Conservation (phyloP, 1,140 invertebrate genomes). For the Platyscapa corneri region DNA sequence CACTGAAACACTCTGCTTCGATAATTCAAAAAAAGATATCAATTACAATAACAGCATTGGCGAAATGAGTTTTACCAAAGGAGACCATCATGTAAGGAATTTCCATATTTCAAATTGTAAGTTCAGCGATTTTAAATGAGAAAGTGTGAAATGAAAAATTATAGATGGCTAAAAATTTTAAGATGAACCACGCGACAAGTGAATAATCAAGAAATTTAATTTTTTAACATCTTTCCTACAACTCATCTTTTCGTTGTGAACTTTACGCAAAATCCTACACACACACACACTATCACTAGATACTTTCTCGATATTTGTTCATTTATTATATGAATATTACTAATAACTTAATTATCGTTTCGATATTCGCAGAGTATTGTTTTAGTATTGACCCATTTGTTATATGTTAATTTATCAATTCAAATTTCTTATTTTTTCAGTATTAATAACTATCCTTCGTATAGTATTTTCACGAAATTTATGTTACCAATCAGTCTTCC, state of each 20-base stretch:
- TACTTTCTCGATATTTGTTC: background rate
- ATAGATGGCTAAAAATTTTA: no score
- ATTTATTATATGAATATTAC: background rate
- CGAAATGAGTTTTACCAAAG: background rate
- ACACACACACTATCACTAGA: no score
- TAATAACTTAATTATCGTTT: slow-evolving; percentile 12
- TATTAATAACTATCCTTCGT: background rate
- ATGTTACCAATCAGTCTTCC: background rate
- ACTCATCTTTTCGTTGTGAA: no score
- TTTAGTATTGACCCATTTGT: background rate
- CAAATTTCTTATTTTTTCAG: background rate
- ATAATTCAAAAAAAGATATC: background rate
- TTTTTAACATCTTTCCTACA: no score
- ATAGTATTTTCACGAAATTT: slow-evolving; percentile 3
- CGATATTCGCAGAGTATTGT: background rate
- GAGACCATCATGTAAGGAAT: no score
- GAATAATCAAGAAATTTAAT: no score
- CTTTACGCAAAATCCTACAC: no score
- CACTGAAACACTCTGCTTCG: background rate
- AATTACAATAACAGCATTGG: background rate
- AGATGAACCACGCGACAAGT: no score
- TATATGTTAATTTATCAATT: background rate
- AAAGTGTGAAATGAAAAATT: no score
- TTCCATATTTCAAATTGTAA: background rate
- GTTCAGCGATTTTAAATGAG: background rate